Conservation (phyloP, 2,113 vertebrate species). For the Nesogale talazaci region DNA sequence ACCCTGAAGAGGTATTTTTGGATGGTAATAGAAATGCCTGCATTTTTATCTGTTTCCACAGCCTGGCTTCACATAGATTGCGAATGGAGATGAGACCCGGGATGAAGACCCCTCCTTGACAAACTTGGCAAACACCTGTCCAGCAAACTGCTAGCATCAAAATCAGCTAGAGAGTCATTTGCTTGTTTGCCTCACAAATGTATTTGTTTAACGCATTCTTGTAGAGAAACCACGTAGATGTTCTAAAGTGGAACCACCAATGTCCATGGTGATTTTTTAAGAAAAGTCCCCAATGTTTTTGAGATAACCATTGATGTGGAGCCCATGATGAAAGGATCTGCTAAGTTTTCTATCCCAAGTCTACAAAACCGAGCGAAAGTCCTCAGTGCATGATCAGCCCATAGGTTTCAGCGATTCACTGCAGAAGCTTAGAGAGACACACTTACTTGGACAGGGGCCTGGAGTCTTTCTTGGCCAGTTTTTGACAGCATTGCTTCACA, state of each 20-base stretch:
- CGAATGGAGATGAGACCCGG: background rate
- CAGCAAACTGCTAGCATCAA: background rate
- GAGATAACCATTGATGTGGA: background rate
- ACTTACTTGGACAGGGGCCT: slow-evolving; percentile 51
- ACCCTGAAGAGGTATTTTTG: slow-evolving; percentile 11
- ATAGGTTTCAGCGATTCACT: background rate
- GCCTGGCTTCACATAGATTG: background rate
- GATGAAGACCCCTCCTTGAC: background rate
- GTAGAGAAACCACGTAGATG: background rate
- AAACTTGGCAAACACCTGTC: background rate
- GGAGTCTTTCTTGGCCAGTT: slow-evolving; percentile 3
- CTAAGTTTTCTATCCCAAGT: background rate
- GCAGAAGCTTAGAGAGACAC: slow-evolving; percentile 16
- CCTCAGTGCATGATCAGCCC: background rate
- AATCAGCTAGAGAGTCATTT: background rate
- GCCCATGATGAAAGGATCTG: background rate
- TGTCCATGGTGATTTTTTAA: background rate
- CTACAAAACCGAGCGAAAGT: background rate
- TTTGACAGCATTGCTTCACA: slow-evolving; percentile 25
- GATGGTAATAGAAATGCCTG: background rate
- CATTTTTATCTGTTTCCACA: background rate
- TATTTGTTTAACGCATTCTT: background rate
- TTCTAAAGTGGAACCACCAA: background rate
- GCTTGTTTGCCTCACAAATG: background rate
- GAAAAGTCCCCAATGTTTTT: background rate